Evolutionary conservation across 2,113 vertebrate genomes (phyloP).

Genomic region (Engystomops pustulosus): DNA sequence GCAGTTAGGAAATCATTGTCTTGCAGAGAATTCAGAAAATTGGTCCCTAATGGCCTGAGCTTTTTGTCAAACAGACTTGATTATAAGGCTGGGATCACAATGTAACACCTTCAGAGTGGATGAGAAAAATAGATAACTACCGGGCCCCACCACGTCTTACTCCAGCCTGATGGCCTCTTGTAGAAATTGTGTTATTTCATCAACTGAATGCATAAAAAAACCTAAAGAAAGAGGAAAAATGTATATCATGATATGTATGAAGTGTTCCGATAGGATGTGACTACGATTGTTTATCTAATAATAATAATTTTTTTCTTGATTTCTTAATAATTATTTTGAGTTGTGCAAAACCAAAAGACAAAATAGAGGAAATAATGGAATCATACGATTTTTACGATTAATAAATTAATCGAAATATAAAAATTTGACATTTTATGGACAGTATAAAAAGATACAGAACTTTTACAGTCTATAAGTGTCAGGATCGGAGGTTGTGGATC

Average conservation of each 20-base stretch:
- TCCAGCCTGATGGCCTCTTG: slow-evolving; percentile 52
- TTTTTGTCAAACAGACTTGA: slow-evolving; percentile 88
- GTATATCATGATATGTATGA: not conserved
- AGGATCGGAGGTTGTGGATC: too few species aligned
- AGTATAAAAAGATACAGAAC: too few species aligned
- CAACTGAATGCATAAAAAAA: too few species aligned
- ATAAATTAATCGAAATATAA: too few species aligned
- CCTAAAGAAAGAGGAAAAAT: not conserved
- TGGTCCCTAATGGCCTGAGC: slow-evolving; percentile 89
- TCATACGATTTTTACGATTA: too few species aligned
- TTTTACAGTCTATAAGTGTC: too few species aligned
- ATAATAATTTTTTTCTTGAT: not conserved
- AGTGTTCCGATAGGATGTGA: too few species aligned
- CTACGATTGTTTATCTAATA: too few species aligned
- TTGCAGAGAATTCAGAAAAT: slow-evolving; percentile 88
- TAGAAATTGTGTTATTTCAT: slow-evolving; percentile 70
- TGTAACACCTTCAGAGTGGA: slow-evolving; percentile 84
- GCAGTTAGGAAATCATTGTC: slow-evolving; percentile 90
- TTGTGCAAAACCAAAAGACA: not conserved
- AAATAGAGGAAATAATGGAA: not conserved
- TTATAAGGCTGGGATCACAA: slow-evolving; percentile 92
- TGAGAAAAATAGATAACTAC: slow-evolving; percentile 89
- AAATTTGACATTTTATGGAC: too few species aligned
- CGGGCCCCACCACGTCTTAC: slow-evolving; percentile 67
- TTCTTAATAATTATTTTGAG: not conserved